These are phyloP conservation scores for Pocota personata DNA, from an alignment of 2,888 invertebrate species.

Conservation along the genomic window DNA sequence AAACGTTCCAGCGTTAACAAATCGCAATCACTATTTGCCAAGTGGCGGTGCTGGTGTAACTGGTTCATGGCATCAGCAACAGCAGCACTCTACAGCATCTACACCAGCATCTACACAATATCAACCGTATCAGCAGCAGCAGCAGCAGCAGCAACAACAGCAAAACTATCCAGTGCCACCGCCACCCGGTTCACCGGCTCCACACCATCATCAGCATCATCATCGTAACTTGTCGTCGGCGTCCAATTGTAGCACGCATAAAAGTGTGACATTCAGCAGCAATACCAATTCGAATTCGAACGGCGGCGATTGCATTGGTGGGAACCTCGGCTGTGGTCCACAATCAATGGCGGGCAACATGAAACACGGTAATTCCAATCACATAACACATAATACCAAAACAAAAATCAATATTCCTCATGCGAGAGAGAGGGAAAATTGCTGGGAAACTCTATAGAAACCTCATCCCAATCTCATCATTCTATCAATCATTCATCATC, in stretches of 20 bases:
- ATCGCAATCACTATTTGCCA: conserved; percentile 75
- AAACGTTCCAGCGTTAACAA: conserved; percentile 82
- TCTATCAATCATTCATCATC: conserved; percentile 9
- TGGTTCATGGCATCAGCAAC: conserved; percentile 77
- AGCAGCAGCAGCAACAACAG: conserved; percentile 75
- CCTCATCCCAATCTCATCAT: not conserved
- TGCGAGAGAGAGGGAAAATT: not conserved
- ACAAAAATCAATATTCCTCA: not conserved
- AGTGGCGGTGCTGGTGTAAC: conserved; percentile 81
- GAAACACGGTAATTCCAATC: conserved; percentile 81
- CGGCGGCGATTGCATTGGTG: conserved; percentile 80
- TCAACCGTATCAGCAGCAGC: conserved; percentile 77
- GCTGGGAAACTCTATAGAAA: not conserved
- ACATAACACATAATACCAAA: not conserved
- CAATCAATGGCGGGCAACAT: conserved; percentile 83
- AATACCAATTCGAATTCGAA: conserved; percentile 77
- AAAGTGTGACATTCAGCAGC: conserved; percentile 82
- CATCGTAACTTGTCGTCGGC: conserved; percentile 82
- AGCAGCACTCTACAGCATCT: conserved; percentile 73
- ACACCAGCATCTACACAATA: conserved; percentile 80
- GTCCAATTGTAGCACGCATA: conserved; percentile 82
- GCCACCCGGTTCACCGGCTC: conserved; percentile 75
- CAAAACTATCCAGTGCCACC: conserved; percentile 74
- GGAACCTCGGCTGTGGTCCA: conserved; percentile 80
- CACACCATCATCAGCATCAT: conserved; percentile 77